These are phyloP conservation scores for Harpagoxenus sublaevis DNA, from an alignment of 2,888 invertebrate genomes.

Conservation along the genomic window DNA sequence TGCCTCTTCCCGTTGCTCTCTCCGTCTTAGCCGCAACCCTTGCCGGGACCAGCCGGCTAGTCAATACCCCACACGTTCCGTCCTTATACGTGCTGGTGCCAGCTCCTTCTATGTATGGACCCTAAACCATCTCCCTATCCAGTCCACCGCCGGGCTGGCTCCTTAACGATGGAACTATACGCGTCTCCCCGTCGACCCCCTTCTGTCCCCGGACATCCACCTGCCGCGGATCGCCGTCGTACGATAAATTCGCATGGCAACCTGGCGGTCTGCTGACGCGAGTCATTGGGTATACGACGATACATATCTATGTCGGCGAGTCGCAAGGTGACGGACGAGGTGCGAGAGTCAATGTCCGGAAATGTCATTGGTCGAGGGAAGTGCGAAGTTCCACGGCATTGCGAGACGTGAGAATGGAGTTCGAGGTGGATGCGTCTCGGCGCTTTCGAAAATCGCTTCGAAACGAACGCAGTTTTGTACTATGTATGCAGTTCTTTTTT, in stretches of 20 bases:
- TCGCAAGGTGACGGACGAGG: constrained; percentile 48
- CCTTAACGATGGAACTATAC: constrained; percentile 82
- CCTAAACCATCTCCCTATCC: constrained; percentile 80
- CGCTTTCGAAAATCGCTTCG: background rate
- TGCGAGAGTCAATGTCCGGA: constrained; percentile 44
- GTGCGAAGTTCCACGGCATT: constrained; percentile 5
- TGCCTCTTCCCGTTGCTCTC: constrained; percentile 59
- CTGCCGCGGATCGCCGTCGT: constrained; percentile 66
- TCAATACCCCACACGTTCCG: constrained; percentile 85
- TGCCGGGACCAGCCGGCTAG: constrained; percentile 83
- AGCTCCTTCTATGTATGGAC: constrained; percentile 79
- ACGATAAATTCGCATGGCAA: constrained; percentile 83
- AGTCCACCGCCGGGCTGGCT: constrained; percentile 75
- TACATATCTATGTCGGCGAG: constrained; percentile 52
- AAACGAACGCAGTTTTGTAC: background rate
- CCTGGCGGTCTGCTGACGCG: constrained; percentile 80
- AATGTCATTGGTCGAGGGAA: constrained; percentile 20
- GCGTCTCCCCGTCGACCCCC: constrained; percentile 60
- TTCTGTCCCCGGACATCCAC: constrained; percentile 59
- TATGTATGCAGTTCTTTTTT: background rate
- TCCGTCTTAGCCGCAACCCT: constrained; percentile 85
- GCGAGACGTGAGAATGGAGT: background rate
- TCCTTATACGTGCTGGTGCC: constrained; percentile 79
- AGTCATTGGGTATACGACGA: constrained; percentile 68
- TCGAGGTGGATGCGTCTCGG: background rate